phyloP scores from a whole-genome alignment of 2,113 vertebrate genomes.

The Sitta europaea region DNA sequence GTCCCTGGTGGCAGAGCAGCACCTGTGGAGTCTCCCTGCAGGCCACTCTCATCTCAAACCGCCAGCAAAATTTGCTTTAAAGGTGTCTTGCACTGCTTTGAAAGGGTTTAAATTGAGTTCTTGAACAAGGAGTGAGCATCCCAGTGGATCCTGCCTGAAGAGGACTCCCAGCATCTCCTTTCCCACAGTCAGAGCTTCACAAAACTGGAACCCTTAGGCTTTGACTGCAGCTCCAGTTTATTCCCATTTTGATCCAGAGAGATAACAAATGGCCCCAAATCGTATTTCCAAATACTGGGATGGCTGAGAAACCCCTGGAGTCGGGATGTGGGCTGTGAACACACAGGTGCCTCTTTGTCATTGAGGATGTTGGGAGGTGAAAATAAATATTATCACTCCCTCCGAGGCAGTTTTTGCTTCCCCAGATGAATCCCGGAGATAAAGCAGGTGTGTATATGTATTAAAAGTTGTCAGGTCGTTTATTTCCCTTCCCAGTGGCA shows the following conservation, averaged over 20 bases:
- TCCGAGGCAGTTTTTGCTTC: neutral
- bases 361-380: neutral
- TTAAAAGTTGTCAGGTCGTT: neutral
- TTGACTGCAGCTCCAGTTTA: neutral
- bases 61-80: neutral
- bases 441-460: neutral
- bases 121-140: neutral
- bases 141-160: neutral
- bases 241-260: neutral
- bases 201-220: neutral
- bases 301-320: neutral
- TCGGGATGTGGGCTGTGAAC: neutral
- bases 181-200: neutral
- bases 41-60: neutral
- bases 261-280: neutral
- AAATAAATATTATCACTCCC: neutral
- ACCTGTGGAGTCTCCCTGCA: neutral
- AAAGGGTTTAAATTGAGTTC: neutral
- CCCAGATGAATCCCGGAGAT: neutral
- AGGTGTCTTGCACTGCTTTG: neutral
- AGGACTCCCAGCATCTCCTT: neutral
- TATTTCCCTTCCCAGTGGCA: constrained; percentile 4
- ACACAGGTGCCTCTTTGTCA: neutral
- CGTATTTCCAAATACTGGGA: neutral
- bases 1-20: neutral